Evolutionary conservation across 2,888 invertebrate species (phyloP), one percentile per base, ranked within the genome.

Genomic region (Hermodice carunculata): DNA sequence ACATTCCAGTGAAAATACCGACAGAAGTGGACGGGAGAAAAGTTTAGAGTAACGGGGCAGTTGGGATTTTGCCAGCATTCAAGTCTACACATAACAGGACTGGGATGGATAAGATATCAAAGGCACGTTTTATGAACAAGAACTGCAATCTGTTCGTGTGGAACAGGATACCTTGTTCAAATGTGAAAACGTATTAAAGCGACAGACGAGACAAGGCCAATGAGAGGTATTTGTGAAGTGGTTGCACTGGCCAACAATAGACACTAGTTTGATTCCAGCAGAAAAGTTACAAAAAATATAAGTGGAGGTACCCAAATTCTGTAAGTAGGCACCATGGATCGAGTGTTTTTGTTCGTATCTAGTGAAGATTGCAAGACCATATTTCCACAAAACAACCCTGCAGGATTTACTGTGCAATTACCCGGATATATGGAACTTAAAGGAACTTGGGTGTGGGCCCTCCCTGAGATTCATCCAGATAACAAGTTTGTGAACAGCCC

Each of bases 81-180:
- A 32, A 17, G 22, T 56, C 37, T 56, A 42, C 28, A 42, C 31
- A 26, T 17, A 29, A 17, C 28, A 22, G 2, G 56, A 56, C 24
- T 56, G 40, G 43, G 8, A 42, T 17, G 42, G 43, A 17, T 40
- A 56, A 40, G 28, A 31, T 43, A 56, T 56, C 31, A 56, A 56
- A 56, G 56, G 56, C 8, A 56, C 42, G 8, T 56, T 56, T 22
- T 56, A 56, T 29, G 28, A 40, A n/a, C 56, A 56, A 22, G 19
- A 56, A 29, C 24, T 56, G 19, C 56, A 56, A 29, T 28, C 28
- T 14, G 56, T 43, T 6, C 6, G 8, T 4, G 37, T 53, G 17
- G n/a, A 17, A 34, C 28, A 56, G 2, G 56, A 43, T 17, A 43
- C 28, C 42, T 2, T 28, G 4, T 56, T 42, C 29, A 56, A 43